Evolutionary conservation across 2,888 invertebrate genomes (phyloP).

Genomic region (Drosophila robusta): DNA sequence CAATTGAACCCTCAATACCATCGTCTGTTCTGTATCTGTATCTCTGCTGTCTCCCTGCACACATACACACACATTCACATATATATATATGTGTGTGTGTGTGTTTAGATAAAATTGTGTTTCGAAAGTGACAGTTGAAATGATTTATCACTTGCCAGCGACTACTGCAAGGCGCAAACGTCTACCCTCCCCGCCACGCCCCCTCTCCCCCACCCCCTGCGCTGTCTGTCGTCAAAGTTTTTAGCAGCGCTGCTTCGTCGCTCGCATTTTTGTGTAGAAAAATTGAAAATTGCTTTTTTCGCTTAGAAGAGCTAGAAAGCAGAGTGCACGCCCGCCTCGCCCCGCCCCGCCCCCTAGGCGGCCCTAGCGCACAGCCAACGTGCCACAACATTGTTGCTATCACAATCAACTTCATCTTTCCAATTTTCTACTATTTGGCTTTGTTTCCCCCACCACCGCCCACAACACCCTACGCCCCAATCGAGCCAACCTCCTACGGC

Average conservation of each 20-base stretch:
- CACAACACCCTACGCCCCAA: background rate
- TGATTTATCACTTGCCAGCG: conserved; percentile 84
- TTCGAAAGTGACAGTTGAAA: conserved; percentile 85
- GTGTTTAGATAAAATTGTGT: conserved; percentile 85
- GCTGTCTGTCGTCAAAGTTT: conserved; percentile 83
- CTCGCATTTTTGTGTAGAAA: conserved; percentile 76
- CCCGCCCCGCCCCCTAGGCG: background rate
- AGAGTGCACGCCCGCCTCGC: background rate
- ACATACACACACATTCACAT: conserved; percentile 21
- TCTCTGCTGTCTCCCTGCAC: conserved; percentile 24
- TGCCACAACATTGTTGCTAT: conserved; percentile 57
- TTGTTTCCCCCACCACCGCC: conserved; percentile 43
- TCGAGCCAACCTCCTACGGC: background rate
- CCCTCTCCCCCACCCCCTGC: conserved; percentile 9
- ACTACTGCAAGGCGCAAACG: conserved; percentile 73
- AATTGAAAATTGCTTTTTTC: conserved; percentile 81
- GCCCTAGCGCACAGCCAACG: background rate
- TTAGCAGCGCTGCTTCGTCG: conserved; percentile 77
- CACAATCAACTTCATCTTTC: conserved; percentile 78
- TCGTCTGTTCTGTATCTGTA: conserved; percentile 43
- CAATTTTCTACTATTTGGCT: conserved; percentile 82
- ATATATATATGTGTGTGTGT: conserved; percentile 49
- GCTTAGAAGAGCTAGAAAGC: conserved; percentile 9
- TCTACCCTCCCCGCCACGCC: conserved; percentile 32
- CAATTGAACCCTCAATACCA: conserved; percentile 60